These are phyloP conservation scores for Hystrix cristata DNA, from an alignment of 2,113 vertebrate species.

Conservation along the genomic window DNA sequence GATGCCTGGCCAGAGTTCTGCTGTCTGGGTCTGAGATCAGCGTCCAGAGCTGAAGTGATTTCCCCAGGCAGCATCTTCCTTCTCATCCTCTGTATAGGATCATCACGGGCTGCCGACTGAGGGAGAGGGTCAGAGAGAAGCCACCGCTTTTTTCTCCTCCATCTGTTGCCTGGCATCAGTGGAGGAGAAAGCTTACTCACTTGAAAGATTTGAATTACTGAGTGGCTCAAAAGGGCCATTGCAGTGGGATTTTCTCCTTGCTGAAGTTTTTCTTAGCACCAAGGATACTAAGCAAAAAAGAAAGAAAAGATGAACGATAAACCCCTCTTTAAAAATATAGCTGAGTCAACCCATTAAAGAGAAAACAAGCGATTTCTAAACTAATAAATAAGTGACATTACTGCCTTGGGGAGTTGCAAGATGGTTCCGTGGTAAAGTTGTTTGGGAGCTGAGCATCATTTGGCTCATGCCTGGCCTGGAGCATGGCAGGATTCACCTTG, in stretches of 20 bases:
- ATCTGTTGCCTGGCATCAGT: constrained; percentile 9
- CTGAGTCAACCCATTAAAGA: background rate
- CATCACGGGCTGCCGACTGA: background rate
- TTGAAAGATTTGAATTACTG: constrained; percentile 46
- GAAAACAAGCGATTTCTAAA: constrained; percentile 23
- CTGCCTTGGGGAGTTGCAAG: background rate
- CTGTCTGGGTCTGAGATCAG: background rate
- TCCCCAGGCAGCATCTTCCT: background rate
- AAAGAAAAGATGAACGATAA: constrained; percentile 53
- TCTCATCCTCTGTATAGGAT: background rate
- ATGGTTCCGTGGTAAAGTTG: background rate
- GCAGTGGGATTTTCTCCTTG: background rate
- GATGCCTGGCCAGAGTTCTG: constrained; percentile 17
- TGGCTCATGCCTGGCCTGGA: background rate
- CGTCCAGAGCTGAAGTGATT: background rate
- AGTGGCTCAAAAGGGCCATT: background rate
- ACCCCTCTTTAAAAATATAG: constrained; percentile 32
- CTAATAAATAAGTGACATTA: background rate
- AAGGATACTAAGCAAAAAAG: constrained; percentile 35
- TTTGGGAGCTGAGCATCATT: constrained; percentile 7
- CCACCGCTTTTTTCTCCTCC: background rate
- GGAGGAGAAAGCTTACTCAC: constrained; percentile 48
- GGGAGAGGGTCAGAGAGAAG: background rate
- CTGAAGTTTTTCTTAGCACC: constrained; percentile 52
- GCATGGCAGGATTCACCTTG: background rate